These are phyloP conservation scores for Thaumatotibia leucotreta DNA, from an alignment of 1,140 invertebrate species.

Conservation along the genomic window DNA sequence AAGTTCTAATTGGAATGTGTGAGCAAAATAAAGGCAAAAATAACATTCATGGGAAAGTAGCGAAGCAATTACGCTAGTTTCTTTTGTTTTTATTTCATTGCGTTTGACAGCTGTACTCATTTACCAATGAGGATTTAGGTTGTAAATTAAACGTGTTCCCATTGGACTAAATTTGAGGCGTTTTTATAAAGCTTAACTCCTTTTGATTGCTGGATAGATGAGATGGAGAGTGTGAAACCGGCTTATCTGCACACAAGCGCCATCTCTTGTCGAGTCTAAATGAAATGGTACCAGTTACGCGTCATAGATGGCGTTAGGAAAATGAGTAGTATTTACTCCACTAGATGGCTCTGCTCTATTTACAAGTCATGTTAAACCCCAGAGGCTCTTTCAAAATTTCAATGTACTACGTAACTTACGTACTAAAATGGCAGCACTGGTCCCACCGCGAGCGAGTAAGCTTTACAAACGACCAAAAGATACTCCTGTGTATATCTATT, in stretches of 20 bases:
- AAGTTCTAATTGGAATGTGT: neutral
- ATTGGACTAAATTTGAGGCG: neutral
- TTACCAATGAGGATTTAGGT: neutral
- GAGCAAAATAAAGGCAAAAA: neutral
- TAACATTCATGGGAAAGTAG: neutral
- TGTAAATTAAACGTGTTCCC: neutral
- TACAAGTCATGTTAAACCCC: too few relatives aligned
- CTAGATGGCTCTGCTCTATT: too few relatives aligned
- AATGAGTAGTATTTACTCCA: neutral
- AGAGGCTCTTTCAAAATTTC: too few relatives aligned
- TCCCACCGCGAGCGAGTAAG: too few relatives aligned
- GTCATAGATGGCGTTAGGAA: neutral
- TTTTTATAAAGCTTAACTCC: neutral
- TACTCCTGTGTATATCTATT: too few relatives aligned
- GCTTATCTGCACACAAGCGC: neutral
- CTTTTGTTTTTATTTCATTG: conserved; percentile 6
- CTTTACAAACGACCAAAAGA: too few relatives aligned
- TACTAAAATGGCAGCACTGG: too few relatives aligned
- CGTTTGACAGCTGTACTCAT: neutral
- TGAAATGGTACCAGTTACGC: neutral
- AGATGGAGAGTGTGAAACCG: neutral
- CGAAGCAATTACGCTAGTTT: neutral
- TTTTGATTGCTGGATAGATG: neutral
- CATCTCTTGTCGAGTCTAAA: neutral
- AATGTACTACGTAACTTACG: too few relatives aligned